These are phyloP conservation scores for Dendrolimus pini DNA, from an alignment of 2,888 invertebrate genomes.

Conservation along the genomic window DNA sequence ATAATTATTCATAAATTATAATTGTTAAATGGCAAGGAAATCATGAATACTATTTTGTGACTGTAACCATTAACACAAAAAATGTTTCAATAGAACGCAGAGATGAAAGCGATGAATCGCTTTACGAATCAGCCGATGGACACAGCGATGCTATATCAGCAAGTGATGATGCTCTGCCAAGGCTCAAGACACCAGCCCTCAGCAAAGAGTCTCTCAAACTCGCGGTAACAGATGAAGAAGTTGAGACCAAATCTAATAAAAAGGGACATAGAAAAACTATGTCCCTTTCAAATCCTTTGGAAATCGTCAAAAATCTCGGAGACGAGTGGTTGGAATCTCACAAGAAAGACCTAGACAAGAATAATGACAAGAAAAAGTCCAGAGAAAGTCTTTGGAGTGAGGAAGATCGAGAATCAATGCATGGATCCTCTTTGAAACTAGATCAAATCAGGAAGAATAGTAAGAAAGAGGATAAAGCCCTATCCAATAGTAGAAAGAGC, in stretches of 20 bases:
- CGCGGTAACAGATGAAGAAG: conserved; percentile 67
- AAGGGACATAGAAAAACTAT: conserved; percentile 68
- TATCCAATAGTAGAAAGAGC: conserved; percentile 44
- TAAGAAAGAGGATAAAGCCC: conserved; percentile 57
- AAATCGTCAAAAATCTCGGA: conserved; percentile 63
- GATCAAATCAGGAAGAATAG: conserved; percentile 57
- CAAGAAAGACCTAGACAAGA: conserved; percentile 55
- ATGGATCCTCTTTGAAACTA: conserved; percentile 52
- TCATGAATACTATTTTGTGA: conserved; percentile 7
- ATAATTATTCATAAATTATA: not conserved
- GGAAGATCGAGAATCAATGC: conserved; percentile 62
- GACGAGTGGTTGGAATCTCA: conserved; percentile 65
- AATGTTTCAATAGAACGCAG: conserved; percentile 53
- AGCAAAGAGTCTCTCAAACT: conserved; percentile 69
- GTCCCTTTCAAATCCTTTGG: conserved; percentile 67
- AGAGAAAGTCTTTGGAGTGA: conserved; percentile 70
- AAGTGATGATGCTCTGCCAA: conserved; percentile 58
- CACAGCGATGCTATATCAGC: conserved; percentile 66
- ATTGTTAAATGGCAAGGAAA: conserved; percentile 33
- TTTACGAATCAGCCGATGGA: conserved; percentile 68
- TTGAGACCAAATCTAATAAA: conserved; percentile 40
- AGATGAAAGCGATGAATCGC: conserved; percentile 68
- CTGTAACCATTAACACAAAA: conserved; percentile 14
- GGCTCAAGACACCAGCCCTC: conserved; percentile 59
- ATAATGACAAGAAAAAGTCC: conserved; percentile 61